A percentile compares a stretch with the other conserved stretches of the same genome.
Conservation (phyloP, 2,888 invertebrate species). For the Orchesella flavescens region DNA sequence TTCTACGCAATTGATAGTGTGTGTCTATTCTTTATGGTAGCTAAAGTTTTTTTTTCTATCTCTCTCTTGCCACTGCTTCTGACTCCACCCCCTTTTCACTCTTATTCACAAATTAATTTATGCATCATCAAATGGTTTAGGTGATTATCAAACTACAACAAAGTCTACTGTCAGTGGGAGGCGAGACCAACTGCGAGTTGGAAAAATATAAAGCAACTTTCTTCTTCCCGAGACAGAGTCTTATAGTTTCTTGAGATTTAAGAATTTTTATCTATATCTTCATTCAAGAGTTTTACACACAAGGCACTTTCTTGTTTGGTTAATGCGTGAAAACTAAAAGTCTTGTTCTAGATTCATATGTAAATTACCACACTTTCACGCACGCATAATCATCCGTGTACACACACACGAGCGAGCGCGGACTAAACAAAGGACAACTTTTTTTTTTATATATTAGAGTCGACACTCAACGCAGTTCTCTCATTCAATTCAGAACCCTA, state of each 20-base stretch:
- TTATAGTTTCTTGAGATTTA: not conserved
- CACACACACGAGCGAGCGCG: not conserved
- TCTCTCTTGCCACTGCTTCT: slow-evolving; percentile 17
- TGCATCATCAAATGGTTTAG: slow-evolving; percentile 43
- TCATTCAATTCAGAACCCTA: too few species aligned
- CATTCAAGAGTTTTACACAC: slow-evolving; percentile 16
- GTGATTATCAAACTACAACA: slow-evolving; percentile 35
- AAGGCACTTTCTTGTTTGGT: slow-evolving; percentile 43
- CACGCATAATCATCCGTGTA: slow-evolving; percentile 26
- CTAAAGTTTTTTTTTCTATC: slow-evolving; percentile 3
- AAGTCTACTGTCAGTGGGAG: slow-evolving; percentile 18
- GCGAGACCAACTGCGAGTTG: slow-evolving; percentile 4
- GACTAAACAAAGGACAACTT: slow-evolving; percentile 27
- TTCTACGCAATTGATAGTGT: not conserved
- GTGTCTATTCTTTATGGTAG: not conserved
- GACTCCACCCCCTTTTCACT: slow-evolving; percentile 50
- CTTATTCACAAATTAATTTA: slow-evolving; percentile 58
- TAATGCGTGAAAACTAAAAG: slow-evolving; percentile 12
- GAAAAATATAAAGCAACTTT: slow-evolving; percentile 36
- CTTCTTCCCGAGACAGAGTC: not conserved
- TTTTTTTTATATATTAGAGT: not conserved
- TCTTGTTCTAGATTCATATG: slow-evolving; percentile 1
- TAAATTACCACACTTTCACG: slow-evolving; percentile 48
- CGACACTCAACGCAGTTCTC: not conserved
- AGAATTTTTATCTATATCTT: slow-evolving; percentile 35